Evolutionary conservation across 2,113 vertebrate genomes (phyloP).

Genomic region (Echinops telfairi): DNA sequence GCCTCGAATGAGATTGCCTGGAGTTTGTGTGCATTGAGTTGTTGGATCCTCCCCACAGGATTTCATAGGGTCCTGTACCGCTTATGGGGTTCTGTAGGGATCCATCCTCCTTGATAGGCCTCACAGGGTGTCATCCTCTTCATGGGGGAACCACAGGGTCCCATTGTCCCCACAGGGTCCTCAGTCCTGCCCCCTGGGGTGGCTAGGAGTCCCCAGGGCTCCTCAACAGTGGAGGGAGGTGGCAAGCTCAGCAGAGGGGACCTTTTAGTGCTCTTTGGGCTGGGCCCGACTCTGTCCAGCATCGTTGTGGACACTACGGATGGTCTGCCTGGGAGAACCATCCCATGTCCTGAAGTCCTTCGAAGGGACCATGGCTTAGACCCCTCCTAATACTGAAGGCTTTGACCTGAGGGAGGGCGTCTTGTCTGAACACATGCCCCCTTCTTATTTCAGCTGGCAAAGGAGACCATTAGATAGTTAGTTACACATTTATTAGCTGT

Average conservation of each 20-base stretch:
- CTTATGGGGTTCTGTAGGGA: neutral
- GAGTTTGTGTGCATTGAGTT: too few relatives aligned
- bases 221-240: neutral
- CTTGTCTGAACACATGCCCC: neutral
- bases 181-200: neutral
- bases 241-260: too few relatives aligned
- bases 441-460: neutral
- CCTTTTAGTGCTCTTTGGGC: neutral
- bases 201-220: neutral
- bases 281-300: neutral
- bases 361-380: neutral
- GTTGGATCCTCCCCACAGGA: too few relatives aligned
- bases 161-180: neutral
- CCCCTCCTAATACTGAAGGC: neutral
- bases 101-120: too few relatives aligned
- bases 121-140: neutral
- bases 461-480: neutral
- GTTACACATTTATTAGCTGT: constrained; percentile 39
- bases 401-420: neutral
- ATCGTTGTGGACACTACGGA: neutral
- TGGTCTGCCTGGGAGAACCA: neutral
- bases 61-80: too few relatives aligned
- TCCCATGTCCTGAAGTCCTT: neutral
- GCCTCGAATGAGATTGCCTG: too few relatives aligned
- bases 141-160: neutral